Base-by-base conservation (phyloP, 2,113 vertebrate species). In the Phaethon lepturus region DNA sequence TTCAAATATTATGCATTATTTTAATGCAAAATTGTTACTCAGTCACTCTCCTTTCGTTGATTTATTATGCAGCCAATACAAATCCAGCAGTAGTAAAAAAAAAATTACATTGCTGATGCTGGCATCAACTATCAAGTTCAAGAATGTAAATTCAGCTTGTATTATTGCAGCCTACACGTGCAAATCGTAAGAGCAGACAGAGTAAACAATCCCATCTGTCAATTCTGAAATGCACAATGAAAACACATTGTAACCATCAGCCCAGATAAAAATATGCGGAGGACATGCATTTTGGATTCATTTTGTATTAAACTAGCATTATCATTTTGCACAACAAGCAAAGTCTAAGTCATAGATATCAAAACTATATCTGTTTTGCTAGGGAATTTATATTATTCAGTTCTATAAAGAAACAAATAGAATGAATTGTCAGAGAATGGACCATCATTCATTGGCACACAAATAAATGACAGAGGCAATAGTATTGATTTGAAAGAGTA, bases 201-300 rank as follows among this genome's bases (percentile, higher is more conserved):
- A 98, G 97, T 97, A 97, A 97, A 98, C 95, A 98, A 97, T 97
- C 94, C 95, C 96, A 97, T 97, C 91, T 98, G 96, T 95, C 95
- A 93, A 67, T 97, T 97, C 93, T 97, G 76, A 97, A 95, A 97
- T 93, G 83, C 94, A 96, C 92, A 98, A 66, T 91, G 95, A 95
- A 94, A 96, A 97, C 91, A 96, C 94, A 95, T 95, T 91, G 89
- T 97, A 93, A 97, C 90, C 81, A 97, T 96, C 87, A 96, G 55
- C 95, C 76, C 90, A 94, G 86, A 93, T 89, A 97, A 93, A 97
- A 97, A 96, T 94, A 88, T 19, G 17, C 59, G 1, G 81, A 96
- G 91, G 93, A 81, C 95, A 96, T 47, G 89, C 87, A 80, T 95
- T 97, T 77, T 88, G 63, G 67, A 96, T 94, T 93, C 95, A 94